Percentiles rank a stretch among this genome's conserved stretches.
These are phyloP conservation scores for Poecilia picta DNA, from an alignment of 2,797 vertebrate genomes.

Conservation along the genomic window DNA sequence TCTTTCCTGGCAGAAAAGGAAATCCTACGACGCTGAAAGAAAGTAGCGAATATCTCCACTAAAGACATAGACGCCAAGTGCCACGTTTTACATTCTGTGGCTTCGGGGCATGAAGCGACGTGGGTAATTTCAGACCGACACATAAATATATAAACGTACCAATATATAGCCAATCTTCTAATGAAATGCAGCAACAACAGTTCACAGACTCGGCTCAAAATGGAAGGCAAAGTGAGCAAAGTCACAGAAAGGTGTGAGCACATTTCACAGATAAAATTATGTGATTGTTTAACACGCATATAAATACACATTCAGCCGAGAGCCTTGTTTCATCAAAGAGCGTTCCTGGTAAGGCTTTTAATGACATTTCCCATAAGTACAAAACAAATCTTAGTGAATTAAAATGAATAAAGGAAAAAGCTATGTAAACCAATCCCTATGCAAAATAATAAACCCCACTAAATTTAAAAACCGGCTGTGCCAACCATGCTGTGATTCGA, in stretches of 20 bases:
- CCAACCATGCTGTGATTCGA: not conserved
- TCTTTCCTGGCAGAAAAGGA: conserved; percentile 30
- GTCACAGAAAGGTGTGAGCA: conserved; percentile 5
- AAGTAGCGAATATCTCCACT: conserved; percentile 32
- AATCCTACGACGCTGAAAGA: conserved; percentile 44
- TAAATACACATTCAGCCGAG: not conserved
- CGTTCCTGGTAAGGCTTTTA: not conserved
- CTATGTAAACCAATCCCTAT: not conserved
- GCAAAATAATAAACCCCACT: not conserved
- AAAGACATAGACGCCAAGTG: conserved; percentile 37
- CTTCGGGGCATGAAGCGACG: conserved; percentile 19
- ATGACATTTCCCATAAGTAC: no score
- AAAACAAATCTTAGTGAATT: not conserved
- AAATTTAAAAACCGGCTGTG: not conserved
- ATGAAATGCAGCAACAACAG: conserved; percentile 15
- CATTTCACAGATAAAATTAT: not conserved
- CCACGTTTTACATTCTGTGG: conserved; percentile 17
- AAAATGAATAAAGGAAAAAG: not conserved
- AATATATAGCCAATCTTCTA: not conserved
- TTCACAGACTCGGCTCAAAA: not conserved
- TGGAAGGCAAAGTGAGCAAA: conserved; percentile 3
- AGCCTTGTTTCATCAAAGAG: not conserved
- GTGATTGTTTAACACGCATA: not conserved
- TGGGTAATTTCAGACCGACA: conserved; percentile 19
- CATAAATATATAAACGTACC: conserved; percentile 27